Evolutionary conservation across 2,113 vertebrate genomes (phyloP).

Genomic region (Danionella cerebrum): DNA sequence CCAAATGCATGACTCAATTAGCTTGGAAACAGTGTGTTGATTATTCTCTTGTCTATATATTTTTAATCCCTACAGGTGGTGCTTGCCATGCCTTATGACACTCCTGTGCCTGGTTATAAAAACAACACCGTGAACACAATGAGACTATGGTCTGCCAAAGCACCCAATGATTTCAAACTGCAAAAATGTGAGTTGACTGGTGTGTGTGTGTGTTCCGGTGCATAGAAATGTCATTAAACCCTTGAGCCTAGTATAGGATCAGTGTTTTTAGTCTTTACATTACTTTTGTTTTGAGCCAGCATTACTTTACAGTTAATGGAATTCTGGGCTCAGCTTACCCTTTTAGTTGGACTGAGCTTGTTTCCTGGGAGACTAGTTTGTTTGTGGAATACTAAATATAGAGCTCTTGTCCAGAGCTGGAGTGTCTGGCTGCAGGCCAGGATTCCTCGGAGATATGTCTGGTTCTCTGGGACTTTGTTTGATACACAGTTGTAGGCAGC

Average conservation of each 20-base stretch:
- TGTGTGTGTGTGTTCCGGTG: no score
- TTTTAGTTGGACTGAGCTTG: neutral
- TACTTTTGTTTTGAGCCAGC: no score
- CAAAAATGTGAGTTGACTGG: conserved; percentile 72
- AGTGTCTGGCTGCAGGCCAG: conserved; percentile 30
- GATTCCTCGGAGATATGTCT: conserved; percentile 18
- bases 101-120: conserved; percentile 79
- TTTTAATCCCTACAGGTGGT: conserved; percentile 75
- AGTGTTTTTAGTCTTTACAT: no score
- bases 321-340: neutral
- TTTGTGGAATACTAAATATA: conserved; percentile 38
- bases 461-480: neutral
- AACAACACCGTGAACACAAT: conserved; percentile 88
- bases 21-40: neutral
- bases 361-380: conserved; percentile 19
- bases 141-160: conserved; percentile 85
- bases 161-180: conserved; percentile 81
- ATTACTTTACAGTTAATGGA: neutral
- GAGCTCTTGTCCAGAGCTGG: neutral
- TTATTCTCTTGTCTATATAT: neutral
- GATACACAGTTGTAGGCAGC: no score
- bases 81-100: conserved; percentile 82
- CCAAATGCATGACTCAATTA: no score
- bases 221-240: no score
- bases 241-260: no score